These are phyloP conservation scores for Catalaphyllia jardinei DNA, from an alignment of 64 coral and sea anemone genomes.

Conservation along the genomic window DNA sequence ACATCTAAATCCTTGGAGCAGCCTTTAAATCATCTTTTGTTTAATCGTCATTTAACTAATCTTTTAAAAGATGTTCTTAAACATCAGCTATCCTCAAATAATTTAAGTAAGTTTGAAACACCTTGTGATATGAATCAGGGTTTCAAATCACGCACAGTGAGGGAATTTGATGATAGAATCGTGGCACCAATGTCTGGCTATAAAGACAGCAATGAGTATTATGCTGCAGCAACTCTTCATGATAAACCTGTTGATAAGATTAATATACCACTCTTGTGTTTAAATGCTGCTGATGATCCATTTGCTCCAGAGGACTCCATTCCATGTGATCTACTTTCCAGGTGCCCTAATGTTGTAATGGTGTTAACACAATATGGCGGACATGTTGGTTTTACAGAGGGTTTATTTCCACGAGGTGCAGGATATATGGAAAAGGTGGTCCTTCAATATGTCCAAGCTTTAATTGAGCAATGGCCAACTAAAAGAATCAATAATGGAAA, in stretches of 20 bases:
- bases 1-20: slow-evolving; percentile 73
- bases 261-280: slow-evolving; percentile 72
- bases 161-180: slow-evolving; percentile 79
- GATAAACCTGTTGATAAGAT: slow-evolving; percentile 77
- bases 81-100: slow-evolving; percentile 29
- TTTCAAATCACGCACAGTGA: slow-evolving; percentile 54
- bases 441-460: slow-evolving; percentile 61
- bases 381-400: slow-evolving; percentile 83
- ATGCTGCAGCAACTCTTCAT: slow-evolving; percentile 76
- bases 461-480: slow-evolving; percentile 40
- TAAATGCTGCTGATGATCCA: slow-evolving; percentile 87
- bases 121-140: slow-evolving; percentile 52
- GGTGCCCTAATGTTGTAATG: slow-evolving; percentile 79
- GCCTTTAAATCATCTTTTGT: slow-evolving; percentile 76
- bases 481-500: not conserved
- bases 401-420: slow-evolving; percentile 71
- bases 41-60: slow-evolving; percentile 82
- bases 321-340: slow-evolving; percentile 66
- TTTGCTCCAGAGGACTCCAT: slow-evolving; percentile 80
- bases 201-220: slow-evolving; percentile 76
- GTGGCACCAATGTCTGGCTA: slow-evolving; percentile 95
- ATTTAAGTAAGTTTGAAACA: not conserved
- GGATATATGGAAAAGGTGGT: slow-evolving; percentile 79
- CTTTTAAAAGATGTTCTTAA: slow-evolving; percentile 59
- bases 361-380: slow-evolving; percentile 77